These are phyloP conservation scores for Sesamia inferens DNA, from an alignment of 2,888 invertebrate genomes.

Conservation along the genomic window DNA sequence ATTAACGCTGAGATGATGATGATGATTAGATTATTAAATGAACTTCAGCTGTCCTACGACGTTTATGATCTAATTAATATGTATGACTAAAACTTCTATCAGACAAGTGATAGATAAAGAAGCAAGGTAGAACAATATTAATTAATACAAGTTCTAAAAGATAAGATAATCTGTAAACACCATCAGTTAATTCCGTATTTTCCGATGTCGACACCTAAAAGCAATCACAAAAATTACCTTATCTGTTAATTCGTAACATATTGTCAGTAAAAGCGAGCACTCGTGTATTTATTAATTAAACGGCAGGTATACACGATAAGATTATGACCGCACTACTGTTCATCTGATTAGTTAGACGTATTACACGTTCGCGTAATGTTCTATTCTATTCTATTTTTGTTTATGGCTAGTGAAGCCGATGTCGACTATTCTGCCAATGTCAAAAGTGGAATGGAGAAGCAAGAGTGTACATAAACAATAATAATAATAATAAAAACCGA, in stretches of 20 bases:
- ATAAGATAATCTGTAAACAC: neutral
- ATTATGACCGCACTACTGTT: conserved; percentile 46
- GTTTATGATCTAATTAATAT: neutral
- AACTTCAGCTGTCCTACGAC: no score
- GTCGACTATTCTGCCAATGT: no score
- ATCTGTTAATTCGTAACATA: conserved; percentile 55
- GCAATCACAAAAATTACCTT: conserved; percentile 45
- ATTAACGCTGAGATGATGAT: no score
- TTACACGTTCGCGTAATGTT: conserved; percentile 3
- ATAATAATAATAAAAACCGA: no score
- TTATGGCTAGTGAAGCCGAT: no score
- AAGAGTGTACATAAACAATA: no score
- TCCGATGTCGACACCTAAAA: neutral
- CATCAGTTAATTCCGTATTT: neutral
- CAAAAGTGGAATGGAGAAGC: no score
- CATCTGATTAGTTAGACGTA: conserved; percentile 39
- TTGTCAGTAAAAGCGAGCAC: conserved; percentile 39
- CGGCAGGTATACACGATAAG: conserved; percentile 58
- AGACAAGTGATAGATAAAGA: neutral
- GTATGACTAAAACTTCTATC: neutral
- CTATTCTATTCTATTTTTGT: no score
- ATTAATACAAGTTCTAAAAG: neutral
- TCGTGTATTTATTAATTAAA: conserved; percentile 63
- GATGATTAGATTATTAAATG: no score
- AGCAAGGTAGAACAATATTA: neutral